Evolutionary conservation across 2,797 vertebrate genomes (phyloP), one percentile per base, ranked within the genome.

Genomic region (Sciaenops ocellatus): DNA sequence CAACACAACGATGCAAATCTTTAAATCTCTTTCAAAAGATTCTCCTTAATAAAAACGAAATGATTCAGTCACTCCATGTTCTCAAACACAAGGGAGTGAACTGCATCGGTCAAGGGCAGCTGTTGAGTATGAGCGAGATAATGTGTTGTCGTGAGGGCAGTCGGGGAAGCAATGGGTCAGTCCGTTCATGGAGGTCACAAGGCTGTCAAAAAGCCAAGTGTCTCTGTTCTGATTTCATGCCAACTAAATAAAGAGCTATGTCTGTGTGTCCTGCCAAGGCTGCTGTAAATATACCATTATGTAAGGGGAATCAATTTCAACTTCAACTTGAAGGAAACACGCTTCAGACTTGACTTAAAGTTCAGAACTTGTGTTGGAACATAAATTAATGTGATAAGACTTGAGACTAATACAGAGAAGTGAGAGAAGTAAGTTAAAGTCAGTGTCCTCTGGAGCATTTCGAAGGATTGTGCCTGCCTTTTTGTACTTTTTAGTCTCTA

Each of bases 281-380:
- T 57, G 90, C 92, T 92, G 89, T 86, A 93, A 94, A 94, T 94
- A 92, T 82, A 90, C 22, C 78, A 90, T 91, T 86, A 92, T 91
- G 87, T 81, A 92, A 94, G 85, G 66, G 87, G 90, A 92, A 85
- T 94, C 88, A 42, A 80, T 89, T 91, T 87, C 87, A 85, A 72
- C 76, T 89, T 87, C 61, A 76, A 9, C 34, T 9, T 1, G 73
- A 87, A 84, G 79, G 83, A 89, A 87, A 80, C 82, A 73, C 3
- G 17, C 56, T 66, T 90, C 76, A 78, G 79, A 64, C 67, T 34
- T 66, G 18, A 77, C 78, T 80, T 64, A 22, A 60, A 77, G 76
- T 64, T 68, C 65, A 69, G 72, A 64, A 77, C 74, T 65, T 70
- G 26, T 61, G 59, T 63, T 30, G 72, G 79, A 84, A 85, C 56